Conservation (phyloP, 2,113 vertebrate genomes). For the Candoia aspera region DNA sequence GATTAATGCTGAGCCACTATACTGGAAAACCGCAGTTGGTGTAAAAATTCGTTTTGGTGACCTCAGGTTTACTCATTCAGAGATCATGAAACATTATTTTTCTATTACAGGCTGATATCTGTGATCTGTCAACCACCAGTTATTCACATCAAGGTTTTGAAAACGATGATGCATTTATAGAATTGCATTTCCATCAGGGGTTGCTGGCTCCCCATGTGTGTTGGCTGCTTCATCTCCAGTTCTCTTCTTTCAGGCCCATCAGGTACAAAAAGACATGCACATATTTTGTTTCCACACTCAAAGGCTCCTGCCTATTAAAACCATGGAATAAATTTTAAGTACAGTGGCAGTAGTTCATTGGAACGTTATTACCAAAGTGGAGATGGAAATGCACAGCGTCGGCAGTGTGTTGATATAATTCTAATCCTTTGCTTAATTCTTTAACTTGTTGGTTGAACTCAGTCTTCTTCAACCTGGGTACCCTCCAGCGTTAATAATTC, state of each 20-base stretch:
- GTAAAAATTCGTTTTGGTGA: slow-evolving; percentile 20
- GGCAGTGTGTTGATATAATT: not conserved
- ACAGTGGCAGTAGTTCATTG: not conserved
- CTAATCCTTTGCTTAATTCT: not conserved
- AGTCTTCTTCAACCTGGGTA: not conserved
- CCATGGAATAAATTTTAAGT: not conserved
- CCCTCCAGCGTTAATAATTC: not conserved
- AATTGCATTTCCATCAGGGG: not conserved
- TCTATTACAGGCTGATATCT: slow-evolving; percentile 16
- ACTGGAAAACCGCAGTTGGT: not conserved
- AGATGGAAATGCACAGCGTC: not conserved
- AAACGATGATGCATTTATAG: not conserved
- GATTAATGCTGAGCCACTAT: slow-evolving; percentile 16
- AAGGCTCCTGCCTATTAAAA: not conserved
- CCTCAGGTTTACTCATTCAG: not conserved
- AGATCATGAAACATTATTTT: not conserved
- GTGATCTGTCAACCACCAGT: not conserved
- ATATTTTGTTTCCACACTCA: not conserved
- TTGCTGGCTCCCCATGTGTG: not conserved
- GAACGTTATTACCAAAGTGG: not conserved
- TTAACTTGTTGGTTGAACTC: not conserved
- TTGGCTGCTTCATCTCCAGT: not conserved
- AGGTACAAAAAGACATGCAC: not conserved
- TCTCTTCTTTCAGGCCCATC: not conserved
- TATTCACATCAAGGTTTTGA: not conserved